Conservation (phyloP, 2,888 invertebrate genomes). For the Clostera curtula region DNA sequence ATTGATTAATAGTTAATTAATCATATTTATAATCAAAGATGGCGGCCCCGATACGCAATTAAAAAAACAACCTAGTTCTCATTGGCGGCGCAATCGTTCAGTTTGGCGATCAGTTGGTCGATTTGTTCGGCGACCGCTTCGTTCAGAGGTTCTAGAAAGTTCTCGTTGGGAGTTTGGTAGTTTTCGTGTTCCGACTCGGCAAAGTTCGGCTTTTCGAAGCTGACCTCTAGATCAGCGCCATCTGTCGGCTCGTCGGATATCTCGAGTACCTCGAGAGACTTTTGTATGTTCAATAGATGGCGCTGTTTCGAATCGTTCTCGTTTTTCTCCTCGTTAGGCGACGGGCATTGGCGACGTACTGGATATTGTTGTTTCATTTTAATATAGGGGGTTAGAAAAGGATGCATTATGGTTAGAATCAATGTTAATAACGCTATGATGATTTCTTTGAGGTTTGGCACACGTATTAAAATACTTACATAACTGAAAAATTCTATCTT, state of each 20-base stretch:
- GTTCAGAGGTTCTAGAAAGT: conserved; percentile 50
- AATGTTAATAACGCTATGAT: no score
- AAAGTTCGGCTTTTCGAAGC: conserved; percentile 51
- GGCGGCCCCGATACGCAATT: not conserved
- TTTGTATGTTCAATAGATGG: conserved; percentile 35
- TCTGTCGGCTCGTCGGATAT: conserved; percentile 36
- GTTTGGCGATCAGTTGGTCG: conserved; percentile 54
- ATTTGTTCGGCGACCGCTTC: conserved; percentile 57
- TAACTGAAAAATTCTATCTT: no score
- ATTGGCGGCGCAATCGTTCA: conserved; percentile 44
- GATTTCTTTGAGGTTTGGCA: no score
- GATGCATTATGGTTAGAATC: no score
- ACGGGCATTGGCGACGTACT: conserved; percentile 31
- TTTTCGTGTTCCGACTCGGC: conserved; percentile 49
- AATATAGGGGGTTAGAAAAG: no score
- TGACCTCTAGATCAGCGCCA: conserved; percentile 38
- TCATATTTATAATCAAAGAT: not conserved
- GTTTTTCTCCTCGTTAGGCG: conserved; percentile 31
- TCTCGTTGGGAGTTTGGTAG: conserved; percentile 54
- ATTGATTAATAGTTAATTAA: no score
- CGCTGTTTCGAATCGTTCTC: conserved; percentile 29
- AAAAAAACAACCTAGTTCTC: conserved; percentile 29
- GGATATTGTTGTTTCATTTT: not conserved
- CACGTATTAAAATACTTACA: no score
- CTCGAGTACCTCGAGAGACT: conserved; percentile 50